Conservation (phyloP, 2,113 vertebrate genomes). For the Pseudorectes ferrugineus region DNA sequence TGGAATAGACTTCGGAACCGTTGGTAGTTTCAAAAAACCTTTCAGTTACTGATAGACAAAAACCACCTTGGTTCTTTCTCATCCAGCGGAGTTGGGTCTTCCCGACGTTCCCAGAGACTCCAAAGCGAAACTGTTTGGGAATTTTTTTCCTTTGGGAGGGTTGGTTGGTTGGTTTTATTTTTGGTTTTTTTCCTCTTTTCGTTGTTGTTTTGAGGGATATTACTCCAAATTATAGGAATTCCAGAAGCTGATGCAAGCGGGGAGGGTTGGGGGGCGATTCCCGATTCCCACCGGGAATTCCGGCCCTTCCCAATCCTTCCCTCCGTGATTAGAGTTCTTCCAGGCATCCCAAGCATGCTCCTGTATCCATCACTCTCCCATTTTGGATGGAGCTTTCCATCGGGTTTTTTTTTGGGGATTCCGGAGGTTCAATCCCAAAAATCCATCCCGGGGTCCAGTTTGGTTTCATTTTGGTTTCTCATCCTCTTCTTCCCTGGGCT, state of each 20-base stretch:
- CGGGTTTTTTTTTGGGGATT: background rate
- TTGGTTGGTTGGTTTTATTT: background rate
- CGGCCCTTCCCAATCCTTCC: background rate
- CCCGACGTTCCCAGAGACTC: constrained; percentile 16
- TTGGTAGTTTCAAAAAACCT: background rate
- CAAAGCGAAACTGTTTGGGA: background rate
- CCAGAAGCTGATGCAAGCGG: background rate
- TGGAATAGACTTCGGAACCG: constrained; percentile 17
- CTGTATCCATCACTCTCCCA: background rate
- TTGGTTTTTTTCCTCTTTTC: background rate
- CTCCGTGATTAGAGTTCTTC: background rate
- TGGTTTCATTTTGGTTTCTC: background rate
- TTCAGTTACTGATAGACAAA: background rate
- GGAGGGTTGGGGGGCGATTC: background rate
- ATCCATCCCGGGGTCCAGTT: background rate
- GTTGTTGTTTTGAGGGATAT: background rate
- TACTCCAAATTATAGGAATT: background rate
- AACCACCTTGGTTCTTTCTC: background rate
- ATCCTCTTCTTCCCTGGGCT: background rate
- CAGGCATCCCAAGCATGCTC: background rate
- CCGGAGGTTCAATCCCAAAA: constrained; percentile 10
- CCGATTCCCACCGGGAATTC: background rate
- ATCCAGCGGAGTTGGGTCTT: background rate
- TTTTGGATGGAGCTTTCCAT: background rate
- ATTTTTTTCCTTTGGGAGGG: background rate